Conservation (phyloP, 2,113 vertebrate genomes). For the Anas platyrhynchos region DNA sequence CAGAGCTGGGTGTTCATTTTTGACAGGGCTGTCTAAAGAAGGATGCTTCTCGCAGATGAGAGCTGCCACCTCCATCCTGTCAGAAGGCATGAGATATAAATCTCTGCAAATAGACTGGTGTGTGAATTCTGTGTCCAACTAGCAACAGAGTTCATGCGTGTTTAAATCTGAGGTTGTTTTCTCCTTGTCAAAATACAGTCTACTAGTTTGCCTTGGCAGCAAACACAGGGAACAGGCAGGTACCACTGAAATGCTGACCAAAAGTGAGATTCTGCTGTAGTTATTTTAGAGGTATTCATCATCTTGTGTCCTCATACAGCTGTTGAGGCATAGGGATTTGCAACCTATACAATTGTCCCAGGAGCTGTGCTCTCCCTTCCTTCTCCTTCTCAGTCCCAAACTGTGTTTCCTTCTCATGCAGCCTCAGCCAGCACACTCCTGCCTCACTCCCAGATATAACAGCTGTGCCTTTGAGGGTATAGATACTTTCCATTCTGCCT, state of each 20-base stretch:
- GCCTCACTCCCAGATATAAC: background rate
- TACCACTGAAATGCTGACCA: background rate
- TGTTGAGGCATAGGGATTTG: background rate
- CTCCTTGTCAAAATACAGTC: background rate
- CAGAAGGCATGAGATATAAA: background rate
- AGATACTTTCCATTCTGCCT: background rate
- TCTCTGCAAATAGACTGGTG: fast-evolving
- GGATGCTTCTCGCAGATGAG: background rate
- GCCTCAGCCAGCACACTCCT: background rate
- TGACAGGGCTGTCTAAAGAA: background rate
- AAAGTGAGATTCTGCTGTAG: fast-evolving
- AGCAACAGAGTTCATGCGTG: fast-evolving
- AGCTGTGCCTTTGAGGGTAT: fast-evolving
- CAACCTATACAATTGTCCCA: background rate
- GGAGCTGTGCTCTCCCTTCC: background rate
- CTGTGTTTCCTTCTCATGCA: background rate
- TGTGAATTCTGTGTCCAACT: background rate
- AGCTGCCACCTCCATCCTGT: background rate
- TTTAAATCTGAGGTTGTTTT: background rate
- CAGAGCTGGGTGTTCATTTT: background rate
- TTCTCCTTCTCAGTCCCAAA: background rate
- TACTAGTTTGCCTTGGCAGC: background rate
- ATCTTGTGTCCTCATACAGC: background rate
- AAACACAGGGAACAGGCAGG: background rate
- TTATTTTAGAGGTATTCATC: background rate